These are phyloP conservation scores for Orthonyx spaldingii DNA, from an alignment of 2,113 vertebrate genomes.

Conservation along the genomic window DNA sequence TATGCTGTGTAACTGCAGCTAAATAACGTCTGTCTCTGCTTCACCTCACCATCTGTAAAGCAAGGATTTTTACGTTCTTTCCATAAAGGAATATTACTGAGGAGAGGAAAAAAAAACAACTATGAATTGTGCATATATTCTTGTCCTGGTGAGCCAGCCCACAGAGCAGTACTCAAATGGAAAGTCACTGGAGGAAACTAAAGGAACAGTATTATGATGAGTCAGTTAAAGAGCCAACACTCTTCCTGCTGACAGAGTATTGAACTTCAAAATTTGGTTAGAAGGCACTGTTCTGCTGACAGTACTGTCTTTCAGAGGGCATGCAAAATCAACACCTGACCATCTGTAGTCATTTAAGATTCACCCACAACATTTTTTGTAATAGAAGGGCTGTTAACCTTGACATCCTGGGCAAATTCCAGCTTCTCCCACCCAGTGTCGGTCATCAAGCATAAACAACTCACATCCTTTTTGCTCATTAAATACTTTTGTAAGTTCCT, in stretches of 20 bases:
- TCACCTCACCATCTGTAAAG: constrained; percentile 34
- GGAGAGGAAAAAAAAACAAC: neutral
- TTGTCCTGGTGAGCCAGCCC: neutral
- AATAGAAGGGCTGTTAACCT: constrained; percentile 2
- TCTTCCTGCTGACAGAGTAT: constrained; percentile 40
- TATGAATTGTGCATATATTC: neutral
- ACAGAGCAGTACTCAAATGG: neutral
- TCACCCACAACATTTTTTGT: constrained; percentile 1
- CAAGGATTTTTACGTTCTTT: neutral
- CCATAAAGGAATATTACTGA: constrained; percentile 13
- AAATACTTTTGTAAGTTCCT: neutral
- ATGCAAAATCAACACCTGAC: constrained; percentile 50
- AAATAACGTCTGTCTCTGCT: neutral
- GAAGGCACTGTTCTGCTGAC: constrained; percentile 56
- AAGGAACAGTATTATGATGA: constrained; percentile 19
- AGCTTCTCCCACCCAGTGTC: neutral
- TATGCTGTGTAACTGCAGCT: neutral
- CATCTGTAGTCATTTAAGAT: constrained; percentile 55
- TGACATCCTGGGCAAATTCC: constrained; percentile 12
- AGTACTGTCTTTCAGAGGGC: constrained; percentile 46
- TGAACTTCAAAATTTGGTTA: constrained; percentile 55
- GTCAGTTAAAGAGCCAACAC: constrained; percentile 22
- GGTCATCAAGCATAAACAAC: neutral
- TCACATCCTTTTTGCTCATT: neutral
- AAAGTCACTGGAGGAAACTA: constrained; percentile 29